These are phyloP conservation scores for Epinephelus moara DNA, from an alignment of 2,113 vertebrate genomes.

Conservation along the genomic window DNA sequence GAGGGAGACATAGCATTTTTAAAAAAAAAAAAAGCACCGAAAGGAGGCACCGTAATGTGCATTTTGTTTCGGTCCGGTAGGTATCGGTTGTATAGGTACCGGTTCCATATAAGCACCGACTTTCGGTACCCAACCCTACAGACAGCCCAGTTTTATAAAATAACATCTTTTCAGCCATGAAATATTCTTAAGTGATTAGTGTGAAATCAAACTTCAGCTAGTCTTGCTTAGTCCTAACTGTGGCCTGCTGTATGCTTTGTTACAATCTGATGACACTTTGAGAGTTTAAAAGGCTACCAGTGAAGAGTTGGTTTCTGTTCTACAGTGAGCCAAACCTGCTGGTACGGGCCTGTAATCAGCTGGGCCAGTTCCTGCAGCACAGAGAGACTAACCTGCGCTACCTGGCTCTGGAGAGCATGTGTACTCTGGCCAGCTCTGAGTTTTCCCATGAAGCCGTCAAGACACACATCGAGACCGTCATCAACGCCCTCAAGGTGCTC, in stretches of 20 bases:
- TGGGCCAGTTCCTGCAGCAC: conserved; percentile 90
- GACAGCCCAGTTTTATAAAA: too few relatives aligned
- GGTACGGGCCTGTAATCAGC: conserved; percentile 88
- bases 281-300: not conserved
- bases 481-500: conserved; percentile 88
- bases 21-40: too few relatives aligned
- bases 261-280: too few relatives aligned
- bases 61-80: too few relatives aligned
- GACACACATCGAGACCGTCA: conserved; percentile 89
- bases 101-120: too few relatives aligned
- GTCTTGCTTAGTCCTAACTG: not conserved
- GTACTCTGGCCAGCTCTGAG: conserved; percentile 86
- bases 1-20: too few relatives aligned
- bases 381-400: conserved; percentile 90
- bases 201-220: not conserved
- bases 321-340: conserved; percentile 87
- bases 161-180: too few relatives aligned
- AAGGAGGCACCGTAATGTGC: too few relatives aligned
- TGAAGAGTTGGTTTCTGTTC: not conserved
- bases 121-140: too few relatives aligned
- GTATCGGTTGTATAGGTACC: too few relatives aligned
- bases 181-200: too few relatives aligned
- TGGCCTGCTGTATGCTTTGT: not conserved
- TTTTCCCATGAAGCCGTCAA: conserved; percentile 89
- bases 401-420: conserved; percentile 90